Evolutionary conservation across 2,797 vertebrate genomes (phyloP).

Genomic region (Gallirallus australis): DNA sequence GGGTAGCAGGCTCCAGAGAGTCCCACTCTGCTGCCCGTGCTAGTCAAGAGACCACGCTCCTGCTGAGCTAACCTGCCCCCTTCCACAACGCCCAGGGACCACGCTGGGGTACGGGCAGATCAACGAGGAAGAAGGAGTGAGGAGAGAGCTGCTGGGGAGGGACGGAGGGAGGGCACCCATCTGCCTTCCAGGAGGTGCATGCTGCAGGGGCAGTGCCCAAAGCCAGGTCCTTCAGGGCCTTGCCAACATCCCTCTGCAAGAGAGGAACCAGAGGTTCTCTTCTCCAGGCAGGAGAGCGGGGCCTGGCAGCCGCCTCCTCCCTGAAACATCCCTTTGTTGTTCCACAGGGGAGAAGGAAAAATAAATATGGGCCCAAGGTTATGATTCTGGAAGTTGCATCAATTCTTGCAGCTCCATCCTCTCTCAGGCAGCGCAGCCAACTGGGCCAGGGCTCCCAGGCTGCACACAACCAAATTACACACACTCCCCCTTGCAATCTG

Average conservation of each 20-base stretch:
- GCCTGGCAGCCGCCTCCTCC: background rate
- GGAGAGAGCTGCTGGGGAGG: background rate
- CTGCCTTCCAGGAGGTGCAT: background rate
- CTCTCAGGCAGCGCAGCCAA: background rate
- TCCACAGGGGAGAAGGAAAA: background rate
- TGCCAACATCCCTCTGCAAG: background rate
- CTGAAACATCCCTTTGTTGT: conserved; percentile 16
- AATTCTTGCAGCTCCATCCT: background rate
- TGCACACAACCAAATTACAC: background rate
- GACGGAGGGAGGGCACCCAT: background rate
- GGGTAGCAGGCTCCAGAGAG: background rate
- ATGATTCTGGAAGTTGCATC: background rate
- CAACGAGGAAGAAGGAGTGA: background rate
- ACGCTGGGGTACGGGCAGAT: rapidly evolving
- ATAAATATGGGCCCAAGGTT: background rate
- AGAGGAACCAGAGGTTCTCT: background rate
- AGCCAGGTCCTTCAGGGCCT: background rate
- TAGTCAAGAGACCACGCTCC: background rate
- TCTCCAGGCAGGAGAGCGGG: background rate
- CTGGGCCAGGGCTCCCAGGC: background rate
- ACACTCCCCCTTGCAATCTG: background rate
- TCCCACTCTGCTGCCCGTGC: background rate
- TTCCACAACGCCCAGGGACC: rapidly evolving
- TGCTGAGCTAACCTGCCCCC: background rate
- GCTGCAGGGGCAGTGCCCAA: background rate